A percentile compares a stretch with the other conserved stretches of the same genome.
These are phyloP conservation scores for Delia radicum DNA, from an alignment of 1,140 invertebrate species.

Conservation along the genomic window DNA sequence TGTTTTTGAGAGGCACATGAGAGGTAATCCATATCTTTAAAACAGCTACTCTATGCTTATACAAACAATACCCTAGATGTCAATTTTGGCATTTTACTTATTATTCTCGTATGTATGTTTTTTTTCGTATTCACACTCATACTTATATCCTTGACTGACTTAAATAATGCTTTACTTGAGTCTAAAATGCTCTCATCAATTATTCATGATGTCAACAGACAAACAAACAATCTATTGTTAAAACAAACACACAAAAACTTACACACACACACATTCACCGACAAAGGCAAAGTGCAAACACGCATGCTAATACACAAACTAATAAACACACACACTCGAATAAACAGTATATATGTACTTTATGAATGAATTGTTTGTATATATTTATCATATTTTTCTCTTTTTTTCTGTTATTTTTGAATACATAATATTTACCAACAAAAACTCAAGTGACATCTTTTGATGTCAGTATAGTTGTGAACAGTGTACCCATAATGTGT, in stretches of 20 bases:
- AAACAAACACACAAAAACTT: not conserved
- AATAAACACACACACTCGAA: not conserved
- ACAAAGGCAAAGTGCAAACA: not conserved
- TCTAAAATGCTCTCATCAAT: not conserved
- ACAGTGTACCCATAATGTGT: no score
- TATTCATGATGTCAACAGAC: constrained; percentile 1
- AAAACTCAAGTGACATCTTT: not conserved
- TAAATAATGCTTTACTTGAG: not conserved
- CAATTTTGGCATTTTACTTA: not conserved
- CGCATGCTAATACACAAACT: not conserved
- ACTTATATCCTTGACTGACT: not conserved
- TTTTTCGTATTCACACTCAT: not conserved
- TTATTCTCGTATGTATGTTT: not conserved
- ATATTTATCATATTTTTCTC: not conserved
- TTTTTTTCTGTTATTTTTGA: not conserved
- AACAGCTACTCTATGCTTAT: no score
- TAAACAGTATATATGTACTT: not conserved
- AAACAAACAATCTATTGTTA: not conserved
- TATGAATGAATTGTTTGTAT: not conserved
- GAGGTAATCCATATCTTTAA: no score
- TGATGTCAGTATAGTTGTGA: not conserved
- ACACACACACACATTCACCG: not conserved
- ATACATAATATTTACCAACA: not conserved
- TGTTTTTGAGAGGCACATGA: no score
- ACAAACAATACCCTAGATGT: not conserved